Conservation (phyloP, 2,797 vertebrate genomes). For the Clarias laeviceps region DNA sequence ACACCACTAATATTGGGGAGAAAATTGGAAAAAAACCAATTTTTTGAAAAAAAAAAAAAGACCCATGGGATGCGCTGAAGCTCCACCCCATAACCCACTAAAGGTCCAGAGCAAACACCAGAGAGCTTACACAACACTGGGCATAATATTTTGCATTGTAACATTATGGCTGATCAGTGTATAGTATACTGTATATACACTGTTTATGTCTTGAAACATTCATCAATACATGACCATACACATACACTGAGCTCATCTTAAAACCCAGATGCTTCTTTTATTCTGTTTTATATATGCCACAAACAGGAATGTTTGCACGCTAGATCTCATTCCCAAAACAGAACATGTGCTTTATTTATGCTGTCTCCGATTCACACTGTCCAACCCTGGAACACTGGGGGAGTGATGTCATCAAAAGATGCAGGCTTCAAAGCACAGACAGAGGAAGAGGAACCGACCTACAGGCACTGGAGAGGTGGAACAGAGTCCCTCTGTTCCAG, state of each 20-base stretch:
- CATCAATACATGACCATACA: not conserved
- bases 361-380: slow-evolving; percentile 64
- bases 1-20: too few species aligned
- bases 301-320: slow-evolving; percentile 2
- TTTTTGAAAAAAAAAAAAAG: too few species aligned
- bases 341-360: slow-evolving; percentile 54
- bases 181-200: not conserved
- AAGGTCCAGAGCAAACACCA: too few species aligned
- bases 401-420: slow-evolving; percentile 75
- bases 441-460: slow-evolving; percentile 61
- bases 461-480: slow-evolving; percentile 69
- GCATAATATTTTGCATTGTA: too few species aligned
- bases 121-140: too few species aligned
- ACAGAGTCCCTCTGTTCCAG: slow-evolving; percentile 61
- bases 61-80: too few species aligned
- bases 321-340: slow-evolving; percentile 26
- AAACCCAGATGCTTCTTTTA: slow-evolving; percentile 16
- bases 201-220: not conserved
- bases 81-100: too few species aligned
- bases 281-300: slow-evolving; percentile 34
- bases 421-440: slow-evolving; percentile 70
- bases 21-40: too few species aligned
- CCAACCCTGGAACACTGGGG: slow-evolving; percentile 59
- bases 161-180: too few species aligned
- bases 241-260: slow-evolving; percentile 1